Conservation (phyloP, 2,888 invertebrate genomes). For the Clivina fossor region DNA sequence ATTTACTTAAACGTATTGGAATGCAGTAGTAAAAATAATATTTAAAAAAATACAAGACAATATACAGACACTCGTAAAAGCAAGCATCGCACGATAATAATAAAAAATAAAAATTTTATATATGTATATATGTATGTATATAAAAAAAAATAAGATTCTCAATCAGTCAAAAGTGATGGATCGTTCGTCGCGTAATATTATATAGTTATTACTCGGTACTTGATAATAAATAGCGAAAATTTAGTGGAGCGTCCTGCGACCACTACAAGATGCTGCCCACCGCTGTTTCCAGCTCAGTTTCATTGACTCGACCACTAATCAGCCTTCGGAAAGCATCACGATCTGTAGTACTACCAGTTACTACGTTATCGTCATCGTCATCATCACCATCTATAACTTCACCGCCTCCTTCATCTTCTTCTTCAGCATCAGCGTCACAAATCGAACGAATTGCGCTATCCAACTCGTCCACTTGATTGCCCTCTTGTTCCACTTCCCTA, state of each 20-base stretch:
- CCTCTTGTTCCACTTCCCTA: constrained; percentile 29
- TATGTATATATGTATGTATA: neutral
- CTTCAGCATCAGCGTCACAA: constrained; percentile 6
- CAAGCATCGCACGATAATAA: neutral
- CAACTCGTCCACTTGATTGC: constrained; percentile 44
- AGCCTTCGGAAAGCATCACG: neutral
- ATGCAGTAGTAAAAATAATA: neutral
- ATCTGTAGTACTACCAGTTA: neutral
- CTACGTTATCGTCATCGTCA: neutral
- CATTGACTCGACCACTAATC: constrained; percentile 44
- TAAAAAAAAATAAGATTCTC: neutral
- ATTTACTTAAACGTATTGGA: neutral
- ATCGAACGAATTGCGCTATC: constrained; percentile 50
- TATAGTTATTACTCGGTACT: too few relatives aligned
- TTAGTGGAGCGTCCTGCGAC: neutral
- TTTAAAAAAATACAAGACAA: neutral
- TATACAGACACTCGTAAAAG: constrained; percentile 1
- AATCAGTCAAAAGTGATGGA: too few relatives aligned
- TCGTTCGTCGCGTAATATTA: too few relatives aligned
- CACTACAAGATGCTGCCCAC: constrained; percentile 51
- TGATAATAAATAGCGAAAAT: too few relatives aligned
- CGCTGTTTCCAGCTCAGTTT: constrained; percentile 52
- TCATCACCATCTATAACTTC: too few relatives aligned
- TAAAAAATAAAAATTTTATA: constrained; percentile 6
- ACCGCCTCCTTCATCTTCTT: neutral